Conservation (phyloP, 1,140 invertebrate species). For the Mercenaria mercenaria region DNA sequence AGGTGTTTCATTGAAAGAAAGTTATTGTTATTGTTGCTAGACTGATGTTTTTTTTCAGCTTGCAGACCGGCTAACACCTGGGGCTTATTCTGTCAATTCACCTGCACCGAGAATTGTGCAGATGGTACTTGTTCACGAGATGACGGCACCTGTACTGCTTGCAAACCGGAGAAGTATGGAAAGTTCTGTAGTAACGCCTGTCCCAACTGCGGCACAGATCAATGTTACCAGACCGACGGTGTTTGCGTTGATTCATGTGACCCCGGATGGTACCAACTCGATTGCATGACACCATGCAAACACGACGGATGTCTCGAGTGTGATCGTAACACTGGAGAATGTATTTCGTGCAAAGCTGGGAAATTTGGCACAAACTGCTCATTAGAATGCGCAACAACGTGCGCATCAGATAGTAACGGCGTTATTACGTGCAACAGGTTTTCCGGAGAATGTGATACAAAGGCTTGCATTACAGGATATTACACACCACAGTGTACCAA, state of each 20-base stretch:
- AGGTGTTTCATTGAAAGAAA: no score
- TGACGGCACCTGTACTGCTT: slow-evolving; percentile 32
- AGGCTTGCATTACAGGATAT: neutral
- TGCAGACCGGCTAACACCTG: neutral
- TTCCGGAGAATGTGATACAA: slow-evolving; percentile 37
- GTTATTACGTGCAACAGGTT: slow-evolving; percentile 24
- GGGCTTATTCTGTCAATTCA: slow-evolving; percentile 40
- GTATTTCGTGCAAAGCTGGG: slow-evolving; percentile 38
- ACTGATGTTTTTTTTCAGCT: slow-evolving; percentile 26
- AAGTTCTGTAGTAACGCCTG: neutral
- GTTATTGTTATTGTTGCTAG: no score
- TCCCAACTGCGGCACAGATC: neutral
- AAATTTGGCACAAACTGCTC: slow-evolving; percentile 18
- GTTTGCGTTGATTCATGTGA: slow-evolving; percentile 2
- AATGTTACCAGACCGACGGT: slow-evolving; percentile 32
- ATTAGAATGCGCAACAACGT: neutral
- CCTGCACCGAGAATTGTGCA: neutral
- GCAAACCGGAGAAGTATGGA: neutral
- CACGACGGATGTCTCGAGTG: slow-evolving; percentile 3
- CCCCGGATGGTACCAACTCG: neutral
- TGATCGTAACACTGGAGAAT: neutral
- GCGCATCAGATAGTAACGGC: neutral
- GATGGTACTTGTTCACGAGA: slow-evolving; percentile 8
- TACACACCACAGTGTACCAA: slow-evolving; percentile 1
- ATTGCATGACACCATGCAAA: neutral